Evolutionary conservation across 2,797 vertebrate species (phyloP), one percentile per base, ranked within the genome.

Genomic region (Gambusia yucatana): DNA sequence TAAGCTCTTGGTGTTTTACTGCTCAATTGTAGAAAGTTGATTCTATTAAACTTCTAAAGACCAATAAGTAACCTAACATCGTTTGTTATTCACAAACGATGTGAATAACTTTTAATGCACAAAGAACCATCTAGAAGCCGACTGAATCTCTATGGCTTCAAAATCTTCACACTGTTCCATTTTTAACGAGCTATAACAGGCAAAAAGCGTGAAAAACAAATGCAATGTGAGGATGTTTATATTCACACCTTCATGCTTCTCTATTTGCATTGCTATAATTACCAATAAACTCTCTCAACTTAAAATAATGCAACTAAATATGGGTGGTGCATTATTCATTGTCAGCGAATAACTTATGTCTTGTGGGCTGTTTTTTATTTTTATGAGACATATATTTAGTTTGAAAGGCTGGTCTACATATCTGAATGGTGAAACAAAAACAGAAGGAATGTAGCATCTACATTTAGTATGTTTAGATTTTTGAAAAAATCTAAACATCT

Each of bases 1-100:
- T 82, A 55, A 77, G 81, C 50, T 47, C 30, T 65, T 48, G 10
- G 36, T 73, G 36, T 70, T 65, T 75, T 28, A 63, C 20, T 28
- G 47, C 48, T 69, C 39, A 46, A 14, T 39, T 3, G 17, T 59
- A 28, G 73, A 63, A 47, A 76, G 9, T 10, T 39, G 77, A 63
- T 75, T 48, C 72, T 75, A 84, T 75, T 73, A 28, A 46, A 28
- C 25, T n/a, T 25, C 16, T 70, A 14, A 28, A 14, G 25, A 55
- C 9, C 48, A 52, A 25, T 52, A 52, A 22, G 25, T 52, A 52
- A 22, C 2, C 48, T 50, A 33, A 33, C 33, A 33, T 33, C 33
- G 33, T 33, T 33, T 33, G 33, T 33, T 33, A 33, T 33, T 33
- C 33, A 33, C 48, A 67, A 46, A 47, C 75, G 1, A 16, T 20